Conservation (phyloP, 2,113 vertebrate genomes). For the Trogon surrucura region DNA sequence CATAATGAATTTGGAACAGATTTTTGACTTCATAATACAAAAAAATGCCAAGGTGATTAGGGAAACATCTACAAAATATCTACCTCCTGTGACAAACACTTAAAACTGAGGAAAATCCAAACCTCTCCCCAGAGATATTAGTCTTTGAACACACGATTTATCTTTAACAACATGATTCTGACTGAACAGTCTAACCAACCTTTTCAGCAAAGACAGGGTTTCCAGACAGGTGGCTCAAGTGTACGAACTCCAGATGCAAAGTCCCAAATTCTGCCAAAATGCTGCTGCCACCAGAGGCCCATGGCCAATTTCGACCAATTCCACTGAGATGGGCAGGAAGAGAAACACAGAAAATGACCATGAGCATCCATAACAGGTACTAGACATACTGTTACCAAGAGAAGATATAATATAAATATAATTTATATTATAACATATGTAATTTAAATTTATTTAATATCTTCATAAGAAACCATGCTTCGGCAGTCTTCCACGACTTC, state of each 20-base stretch:
- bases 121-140: background rate
- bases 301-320: constrained; percentile 96
- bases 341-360: constrained; percentile 15
- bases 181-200: constrained; percentile 83
- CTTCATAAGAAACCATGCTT: background rate
- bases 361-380: background rate
- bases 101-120: background rate
- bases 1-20: background rate
- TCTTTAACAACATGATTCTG: background rate
- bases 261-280: constrained; percentile 98
- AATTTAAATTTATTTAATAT: background rate
- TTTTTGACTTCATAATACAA: background rate
- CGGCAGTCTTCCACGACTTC: background rate
- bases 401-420: background rate
- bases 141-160: background rate
- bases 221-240: constrained; percentile 92
- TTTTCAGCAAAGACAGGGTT: constrained; percentile 94
- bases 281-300: constrained; percentile 98
- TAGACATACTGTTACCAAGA: background rate
- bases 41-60: background rate
- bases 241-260: constrained; percentile 94
- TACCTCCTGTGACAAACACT: background rate
- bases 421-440: too few species aligned
- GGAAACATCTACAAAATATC: background rate
- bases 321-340: constrained; percentile 75